These are phyloP conservation scores for Esox lucius DNA, from an alignment of 2,797 vertebrate genomes.

Conservation along the genomic window DNA sequence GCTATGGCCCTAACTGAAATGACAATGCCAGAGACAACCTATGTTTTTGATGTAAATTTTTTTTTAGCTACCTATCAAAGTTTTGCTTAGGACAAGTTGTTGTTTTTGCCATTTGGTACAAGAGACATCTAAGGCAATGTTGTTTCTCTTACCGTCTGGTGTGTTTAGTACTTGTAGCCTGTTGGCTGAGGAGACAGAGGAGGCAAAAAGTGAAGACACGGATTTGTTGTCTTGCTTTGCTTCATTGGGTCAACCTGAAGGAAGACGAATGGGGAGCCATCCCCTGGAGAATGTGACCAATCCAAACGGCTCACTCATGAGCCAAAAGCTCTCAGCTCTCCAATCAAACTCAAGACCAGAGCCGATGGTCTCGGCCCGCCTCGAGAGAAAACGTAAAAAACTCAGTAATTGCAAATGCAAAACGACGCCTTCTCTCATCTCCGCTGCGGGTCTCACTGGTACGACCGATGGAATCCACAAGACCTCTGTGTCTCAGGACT, in stretches of 20 bases:
- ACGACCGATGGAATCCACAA: slow-evolving; percentile 11
- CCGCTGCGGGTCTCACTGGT: not conserved
- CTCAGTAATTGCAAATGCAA: not conserved
- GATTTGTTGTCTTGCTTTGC: not conserved
- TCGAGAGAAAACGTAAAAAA: not conserved
- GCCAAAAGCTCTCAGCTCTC: not conserved
- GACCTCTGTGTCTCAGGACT: not conserved
- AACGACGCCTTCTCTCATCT: not conserved
- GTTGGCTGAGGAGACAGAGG: not conserved
- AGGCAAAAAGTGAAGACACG: not conserved
- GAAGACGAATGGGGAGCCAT: not conserved
- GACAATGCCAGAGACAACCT: not conserved
- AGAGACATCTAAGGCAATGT: not conserved
- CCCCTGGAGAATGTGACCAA: not conserved
- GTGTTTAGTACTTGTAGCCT: not conserved
- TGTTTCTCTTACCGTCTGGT: not conserved
- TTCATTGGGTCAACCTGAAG: not conserved
- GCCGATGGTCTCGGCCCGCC: not conserved
- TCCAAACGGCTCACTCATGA: not conserved
- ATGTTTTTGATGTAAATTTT: no score
- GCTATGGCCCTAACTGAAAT: not conserved
- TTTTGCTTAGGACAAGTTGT: not conserved
- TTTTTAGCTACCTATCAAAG: no score
- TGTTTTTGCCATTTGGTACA: not conserved
- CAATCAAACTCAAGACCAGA: not conserved